Percentiles rank a stretch among this genome's conserved stretches.
Evolutionary conservation across 2,888 invertebrate species (phyloP).

Genomic region (Panzeria rudis): DNA sequence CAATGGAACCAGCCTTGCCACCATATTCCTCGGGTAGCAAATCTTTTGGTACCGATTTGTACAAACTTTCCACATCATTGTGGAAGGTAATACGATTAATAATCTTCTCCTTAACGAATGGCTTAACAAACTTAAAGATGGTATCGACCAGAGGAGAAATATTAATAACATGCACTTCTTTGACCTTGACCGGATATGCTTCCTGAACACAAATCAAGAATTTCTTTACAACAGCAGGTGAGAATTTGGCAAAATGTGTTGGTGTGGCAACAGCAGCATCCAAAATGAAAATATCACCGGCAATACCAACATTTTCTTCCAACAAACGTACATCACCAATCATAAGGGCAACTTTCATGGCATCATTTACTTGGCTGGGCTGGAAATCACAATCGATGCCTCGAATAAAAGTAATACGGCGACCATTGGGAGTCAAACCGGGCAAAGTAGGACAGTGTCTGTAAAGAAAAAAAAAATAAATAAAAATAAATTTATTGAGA

Average conservation of each 20-base stretch:
- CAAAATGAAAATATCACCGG: slow-evolving; percentile 92
- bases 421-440: slow-evolving; percentile 91
- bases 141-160: slow-evolving; percentile 93
- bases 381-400: slow-evolving; percentile 89
- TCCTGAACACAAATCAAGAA: slow-evolving; percentile 94
- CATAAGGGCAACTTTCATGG: slow-evolving; percentile 93
- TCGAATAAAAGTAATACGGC: slow-evolving; percentile 90
- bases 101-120: slow-evolving; percentile 94
- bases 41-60: slow-evolving; percentile 91
- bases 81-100: slow-evolving; percentile 92
- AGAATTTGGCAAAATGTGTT: slow-evolving; percentile 92
- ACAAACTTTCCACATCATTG: slow-evolving; percentile 89
- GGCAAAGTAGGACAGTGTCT: slow-evolving; percentile 92
- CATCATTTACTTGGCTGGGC: slow-evolving; percentile 89
- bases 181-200: slow-evolving; percentile 94
- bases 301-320: slow-evolving; percentile 91
- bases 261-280: slow-evolving; percentile 92
- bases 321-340: slow-evolving; percentile 91
- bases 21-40: slow-evolving; percentile 93
- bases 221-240: slow-evolving; percentile 92
- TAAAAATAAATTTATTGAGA: too few relatives aligned
- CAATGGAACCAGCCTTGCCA: slow-evolving; percentile 90
- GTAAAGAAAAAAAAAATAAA: slow-evolving; percentile 75
- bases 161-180: slow-evolving; percentile 94
- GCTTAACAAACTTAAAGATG: slow-evolving; percentile 93